Percentiles rank a stretch among this genome's conserved stretches.
phyloP scores from a whole-genome alignment of 2,797 vertebrate species.

The Xiphophorus birchmanni region DNA sequence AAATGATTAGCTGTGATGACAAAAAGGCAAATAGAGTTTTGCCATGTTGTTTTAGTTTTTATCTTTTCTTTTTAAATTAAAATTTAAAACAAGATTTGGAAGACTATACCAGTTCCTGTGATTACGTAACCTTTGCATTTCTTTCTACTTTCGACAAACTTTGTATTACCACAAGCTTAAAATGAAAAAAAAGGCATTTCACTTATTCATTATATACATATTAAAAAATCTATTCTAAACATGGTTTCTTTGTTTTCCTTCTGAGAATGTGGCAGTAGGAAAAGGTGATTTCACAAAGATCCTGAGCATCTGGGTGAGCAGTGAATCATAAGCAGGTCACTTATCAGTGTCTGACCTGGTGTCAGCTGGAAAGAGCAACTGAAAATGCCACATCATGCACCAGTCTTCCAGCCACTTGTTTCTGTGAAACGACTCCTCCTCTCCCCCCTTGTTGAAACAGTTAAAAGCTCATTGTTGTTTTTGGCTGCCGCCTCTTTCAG shows the following conservation, averaged over 20 bases:
- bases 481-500: constrained; percentile 42
- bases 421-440: constrained; percentile 11
- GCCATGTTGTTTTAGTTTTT: not conserved
- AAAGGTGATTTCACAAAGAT: constrained; percentile 41
- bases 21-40: not conserved
- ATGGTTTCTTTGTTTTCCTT: not conserved
- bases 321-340: constrained; percentile 58
- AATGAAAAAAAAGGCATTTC: not conserved
- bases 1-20: not conserved
- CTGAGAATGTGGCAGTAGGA: constrained; percentile 7
- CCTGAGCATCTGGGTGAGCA: constrained; percentile 29
- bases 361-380: constrained; percentile 57
- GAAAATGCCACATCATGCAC: constrained; percentile 56
- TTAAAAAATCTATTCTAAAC: not conserved
- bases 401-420: constrained; percentile 33
- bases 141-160: not conserved
- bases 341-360: constrained; percentile 60
- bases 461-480: constrained; percentile 47
- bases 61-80: not conserved
- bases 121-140: not conserved
- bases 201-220: not conserved
- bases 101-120: not conserved
- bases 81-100: not conserved
- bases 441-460: not conserved
- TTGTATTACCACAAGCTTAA: not conserved